Conservation (phyloP, 2,888 invertebrate species). For the Diaprepes abbreviatus region DNA sequence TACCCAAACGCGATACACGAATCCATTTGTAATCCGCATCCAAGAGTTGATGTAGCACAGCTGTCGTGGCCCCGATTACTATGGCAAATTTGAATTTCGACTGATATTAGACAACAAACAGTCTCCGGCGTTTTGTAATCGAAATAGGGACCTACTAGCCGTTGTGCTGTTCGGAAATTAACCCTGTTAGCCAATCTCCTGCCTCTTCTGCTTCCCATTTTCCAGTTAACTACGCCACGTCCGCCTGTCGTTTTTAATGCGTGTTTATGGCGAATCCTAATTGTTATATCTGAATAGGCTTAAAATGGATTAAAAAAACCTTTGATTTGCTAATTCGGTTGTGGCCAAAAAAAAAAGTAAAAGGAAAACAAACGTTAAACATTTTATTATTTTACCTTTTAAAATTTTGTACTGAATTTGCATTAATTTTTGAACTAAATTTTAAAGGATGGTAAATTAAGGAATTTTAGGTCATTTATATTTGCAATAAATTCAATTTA, state of each 20-base stretch:
- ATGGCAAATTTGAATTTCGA: slow-evolving; percentile 44
- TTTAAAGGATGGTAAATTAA: no score
- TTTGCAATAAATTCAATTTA: no score
- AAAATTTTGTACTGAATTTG: no score
- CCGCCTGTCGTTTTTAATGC: slow-evolving; percentile 30
- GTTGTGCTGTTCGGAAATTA: slow-evolving; percentile 43
- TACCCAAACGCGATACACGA: slow-evolving; percentile 22
- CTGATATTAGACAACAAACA: slow-evolving; percentile 48
- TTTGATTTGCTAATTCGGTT: slow-evolving; percentile 2
- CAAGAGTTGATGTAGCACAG: slow-evolving; percentile 42
- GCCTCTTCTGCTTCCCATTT: slow-evolving; percentile 40
- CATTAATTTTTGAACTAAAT: no score
- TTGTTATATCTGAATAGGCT: slow-evolving; percentile 28
- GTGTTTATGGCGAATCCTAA: slow-evolving; percentile 26
- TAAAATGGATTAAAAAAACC: slow-evolving; percentile 20
- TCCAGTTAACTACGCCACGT: slow-evolving; percentile 43
- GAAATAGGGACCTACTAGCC: slow-evolving; percentile 23
- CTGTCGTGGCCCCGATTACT: slow-evolving; percentile 43
- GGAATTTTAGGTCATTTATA: no score
- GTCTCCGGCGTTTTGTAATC: slow-evolving; percentile 47
- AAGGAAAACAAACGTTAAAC: no score
- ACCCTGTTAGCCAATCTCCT: slow-evolving; percentile 41
- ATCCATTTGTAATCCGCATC: slow-evolving; percentile 43
- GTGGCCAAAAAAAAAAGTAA: background rate
- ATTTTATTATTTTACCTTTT: no score